Evolutionary conservation across 2,888 invertebrate genomes (phyloP), one percentile per base, ranked within the genome.

Genomic region (Melitaea athalia): DNA sequence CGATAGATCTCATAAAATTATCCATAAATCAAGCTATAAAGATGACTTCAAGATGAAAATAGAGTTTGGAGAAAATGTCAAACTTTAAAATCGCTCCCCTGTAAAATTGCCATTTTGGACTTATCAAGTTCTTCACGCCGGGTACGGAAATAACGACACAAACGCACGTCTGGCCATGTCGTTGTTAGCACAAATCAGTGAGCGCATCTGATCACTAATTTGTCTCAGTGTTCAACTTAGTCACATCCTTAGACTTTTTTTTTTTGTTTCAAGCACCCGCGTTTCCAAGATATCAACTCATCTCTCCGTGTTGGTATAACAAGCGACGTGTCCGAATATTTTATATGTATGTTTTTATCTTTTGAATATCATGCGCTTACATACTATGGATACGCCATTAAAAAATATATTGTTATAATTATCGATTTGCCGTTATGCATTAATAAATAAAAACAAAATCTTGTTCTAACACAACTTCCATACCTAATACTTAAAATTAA

Each of bases 251-350:
- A 81, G 50, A 55, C 42, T 59, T 43, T 61, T 59, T 61, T 59
- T 68, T 73, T 64, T 24, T 24, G 24, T 24, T 70, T 61, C 75
- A 73, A 81, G 87, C 90, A 90, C 90, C 91, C 89, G 91, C 89
- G 85, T 86, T 91, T 87, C 86, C 78, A 78, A 80, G 83, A 84
- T 92, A 91, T 91, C 92, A 79, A 83, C 76, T 82, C 81, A 91
- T 91, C 91, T 89, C 55, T 79, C 76, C 86, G 79, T 92, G 91
- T 91, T 91, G 89, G 91, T 91, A 91, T 92, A 92, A 92, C 92
- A 88, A 92, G 92, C 85, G 83, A 87, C 90, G 89, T 89, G 90
- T 88, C 86, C 85, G 87, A 91, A 91, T 89, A 89, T 88, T 89
- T 88, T 87, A 80, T 88, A 87, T 38, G 38, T 38, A 38, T 86